phyloP scores from a whole-genome alignment of 1,140 invertebrate species.

The Penaeus chinensis region DNA sequence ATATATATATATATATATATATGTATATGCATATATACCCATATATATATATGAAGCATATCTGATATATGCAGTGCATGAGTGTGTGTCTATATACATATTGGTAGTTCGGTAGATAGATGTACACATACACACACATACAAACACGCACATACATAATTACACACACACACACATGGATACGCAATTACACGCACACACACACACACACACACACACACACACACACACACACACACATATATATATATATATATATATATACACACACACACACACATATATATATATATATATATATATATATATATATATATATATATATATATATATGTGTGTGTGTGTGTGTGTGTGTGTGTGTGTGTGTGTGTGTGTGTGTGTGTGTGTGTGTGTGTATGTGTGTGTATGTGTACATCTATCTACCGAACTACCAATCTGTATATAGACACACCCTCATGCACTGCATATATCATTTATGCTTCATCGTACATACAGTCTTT shows the following conservation, averaged over 20 bases:
- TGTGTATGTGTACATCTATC: neutral
- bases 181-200: no score
- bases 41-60: no score
- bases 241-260: slow-evolving; percentile 27
- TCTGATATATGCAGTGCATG: no score
- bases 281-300: slow-evolving; percentile 37
- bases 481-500: neutral
- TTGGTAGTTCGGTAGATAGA: no score
- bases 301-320: slow-evolving; percentile 31
- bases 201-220: neutral
- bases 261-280: slow-evolving; percentile 19
- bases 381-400: slow-evolving; percentile 11
- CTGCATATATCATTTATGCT: neutral
- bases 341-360: slow-evolving; percentile 15
- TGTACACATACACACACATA: no score
- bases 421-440: neutral
- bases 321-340: slow-evolving; percentile 18
- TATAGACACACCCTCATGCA: neutral
- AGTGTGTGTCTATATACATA: no score
- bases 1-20: no score
- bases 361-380: slow-evolving; percentile 21
- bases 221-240: slow-evolving; percentile 13
- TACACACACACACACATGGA: no score
- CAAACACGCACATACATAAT: no score
- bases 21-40: no score